Evolutionary conservation across 2,888 invertebrate species (phyloP).

Genomic region (Euphydryas editha): DNA sequence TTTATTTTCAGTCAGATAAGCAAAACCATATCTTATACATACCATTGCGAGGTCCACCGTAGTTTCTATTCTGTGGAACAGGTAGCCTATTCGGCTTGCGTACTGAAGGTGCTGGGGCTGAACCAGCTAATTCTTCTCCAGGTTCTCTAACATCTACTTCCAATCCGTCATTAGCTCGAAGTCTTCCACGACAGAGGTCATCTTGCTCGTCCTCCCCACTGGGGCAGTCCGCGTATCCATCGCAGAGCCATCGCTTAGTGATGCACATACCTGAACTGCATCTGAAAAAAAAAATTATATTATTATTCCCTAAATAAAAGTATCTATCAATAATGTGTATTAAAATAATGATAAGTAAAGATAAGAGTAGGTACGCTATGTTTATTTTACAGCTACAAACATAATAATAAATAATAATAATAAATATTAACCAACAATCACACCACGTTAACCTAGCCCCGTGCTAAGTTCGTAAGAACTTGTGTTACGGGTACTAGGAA

Average conservation of each 20-base stretch:
- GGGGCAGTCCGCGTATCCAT: slow-evolving; percentile 77
- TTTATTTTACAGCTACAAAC: too few relatives aligned
- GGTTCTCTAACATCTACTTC: slow-evolving; percentile 48
- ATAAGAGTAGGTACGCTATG: not conserved
- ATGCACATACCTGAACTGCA: slow-evolving; percentile 72
- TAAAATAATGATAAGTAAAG: not conserved
- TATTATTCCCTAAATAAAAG: not conserved
- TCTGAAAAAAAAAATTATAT: slow-evolving; percentile 47
- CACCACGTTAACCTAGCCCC: too few relatives aligned
- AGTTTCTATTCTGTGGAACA: slow-evolving; percentile 36
- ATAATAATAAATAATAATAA: too few relatives aligned
- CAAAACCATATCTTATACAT: not conserved
- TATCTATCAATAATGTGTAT: not conserved
- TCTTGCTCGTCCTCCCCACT: slow-evolving; percentile 69
- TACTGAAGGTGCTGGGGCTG: slow-evolving; percentile 69
- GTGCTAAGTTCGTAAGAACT: too few relatives aligned
- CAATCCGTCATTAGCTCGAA: slow-evolving; percentile 15
- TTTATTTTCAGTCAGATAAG: not conserved
- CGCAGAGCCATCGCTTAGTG: slow-evolving; percentile 73
- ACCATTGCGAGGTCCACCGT: slow-evolving; percentile 26
- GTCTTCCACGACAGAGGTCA: slow-evolving; percentile 47
- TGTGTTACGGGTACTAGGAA: too few relatives aligned
- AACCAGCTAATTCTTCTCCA: slow-evolving; percentile 70
- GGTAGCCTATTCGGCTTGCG: slow-evolving; percentile 59
- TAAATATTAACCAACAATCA: too few relatives aligned